Conservation (phyloP, 2,888 invertebrate species). For the Hanleya hanleyi region DNA sequence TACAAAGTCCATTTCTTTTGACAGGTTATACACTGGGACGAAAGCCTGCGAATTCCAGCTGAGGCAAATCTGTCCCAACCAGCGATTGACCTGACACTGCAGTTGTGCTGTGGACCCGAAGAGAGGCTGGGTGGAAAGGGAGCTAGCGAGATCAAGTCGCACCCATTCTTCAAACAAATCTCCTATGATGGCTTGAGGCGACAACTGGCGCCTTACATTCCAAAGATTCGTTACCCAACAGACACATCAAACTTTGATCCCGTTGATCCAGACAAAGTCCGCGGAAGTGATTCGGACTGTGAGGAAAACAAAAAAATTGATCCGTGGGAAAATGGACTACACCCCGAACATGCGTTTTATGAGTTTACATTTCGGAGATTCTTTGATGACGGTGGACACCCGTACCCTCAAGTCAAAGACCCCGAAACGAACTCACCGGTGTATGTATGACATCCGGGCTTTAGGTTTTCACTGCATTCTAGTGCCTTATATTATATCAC, state of each 20-base stretch:
- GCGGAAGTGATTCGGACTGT: conserved; percentile 51
- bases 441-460: conserved; percentile 44
- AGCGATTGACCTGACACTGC: conserved; percentile 90
- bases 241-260: conserved; percentile 98
- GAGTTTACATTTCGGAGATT: conserved; percentile 99
- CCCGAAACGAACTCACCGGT: conserved; percentile 51
- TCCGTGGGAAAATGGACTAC: conserved; percentile 73
- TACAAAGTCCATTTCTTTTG: too few species aligned
- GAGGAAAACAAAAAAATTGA: conserved; percentile 53
- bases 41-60: conserved; percentile 91
- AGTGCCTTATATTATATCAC: neutral
- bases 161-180: conserved; percentile 90
- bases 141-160: conserved; percentile 93
- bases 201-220: conserved; percentile 93
- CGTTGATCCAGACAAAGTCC: conserved; percentile 68
- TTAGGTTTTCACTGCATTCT: neutral
- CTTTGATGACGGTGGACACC: conserved; percentile 81
- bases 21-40: conserved; percentile 97
- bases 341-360: conserved; percentile 95
- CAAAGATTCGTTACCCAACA: conserved; percentile 93
- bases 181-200: conserved; percentile 92
- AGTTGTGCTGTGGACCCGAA: conserved; percentile 92
- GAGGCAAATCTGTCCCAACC: conserved; percentile 90
- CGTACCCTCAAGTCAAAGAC: conserved; percentile 47
- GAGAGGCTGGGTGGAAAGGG: conserved; percentile 90